A percentile compares a stretch with the other conserved stretches of the same genome.
Evolutionary conservation across 2,888 invertebrate genomes (phyloP).

Genomic region (Busseola fusca): DNA sequence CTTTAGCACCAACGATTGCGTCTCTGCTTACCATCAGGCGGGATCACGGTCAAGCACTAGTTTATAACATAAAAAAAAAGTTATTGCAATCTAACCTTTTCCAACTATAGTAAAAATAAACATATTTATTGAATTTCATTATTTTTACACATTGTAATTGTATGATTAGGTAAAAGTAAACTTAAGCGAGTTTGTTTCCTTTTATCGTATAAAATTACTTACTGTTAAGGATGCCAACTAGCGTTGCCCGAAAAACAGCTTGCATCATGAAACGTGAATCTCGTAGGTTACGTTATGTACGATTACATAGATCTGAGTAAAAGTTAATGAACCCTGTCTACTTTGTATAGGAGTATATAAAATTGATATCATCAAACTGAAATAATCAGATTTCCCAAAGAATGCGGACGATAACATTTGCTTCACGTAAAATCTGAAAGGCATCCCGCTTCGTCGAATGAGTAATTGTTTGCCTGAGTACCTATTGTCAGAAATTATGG

Average conservation of each 20-base stretch:
- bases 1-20: no score
- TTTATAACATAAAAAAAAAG: no score
- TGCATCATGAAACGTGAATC: not conserved
- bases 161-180: not conserved
- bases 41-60: no score
- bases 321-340: not conserved
- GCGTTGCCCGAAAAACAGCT: not conserved
- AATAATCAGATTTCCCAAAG: not conserved
- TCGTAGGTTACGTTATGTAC: not conserved
- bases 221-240: not conserved
- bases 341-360: not conserved
- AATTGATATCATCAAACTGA: not conserved
- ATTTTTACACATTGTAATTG: not conserved
- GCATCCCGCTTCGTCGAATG: not conserved
- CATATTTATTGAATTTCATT: not conserved
- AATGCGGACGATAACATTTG: not conserved
- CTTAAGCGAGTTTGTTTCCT: not conserved
- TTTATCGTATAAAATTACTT: no score
- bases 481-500: not conserved
- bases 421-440: slow-evolving; percentile 5
- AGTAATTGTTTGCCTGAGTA: not conserved
- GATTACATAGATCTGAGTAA: not conserved
- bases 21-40: no score
- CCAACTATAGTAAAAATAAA: not conserved
- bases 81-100: not conserved